A percentile compares a stretch with the other conserved stretches of the same genome.
These are phyloP conservation scores for Tragelaphus eurycerus DNA, from an alignment of 2,797 vertebrate species.

Conservation along the genomic window DNA sequence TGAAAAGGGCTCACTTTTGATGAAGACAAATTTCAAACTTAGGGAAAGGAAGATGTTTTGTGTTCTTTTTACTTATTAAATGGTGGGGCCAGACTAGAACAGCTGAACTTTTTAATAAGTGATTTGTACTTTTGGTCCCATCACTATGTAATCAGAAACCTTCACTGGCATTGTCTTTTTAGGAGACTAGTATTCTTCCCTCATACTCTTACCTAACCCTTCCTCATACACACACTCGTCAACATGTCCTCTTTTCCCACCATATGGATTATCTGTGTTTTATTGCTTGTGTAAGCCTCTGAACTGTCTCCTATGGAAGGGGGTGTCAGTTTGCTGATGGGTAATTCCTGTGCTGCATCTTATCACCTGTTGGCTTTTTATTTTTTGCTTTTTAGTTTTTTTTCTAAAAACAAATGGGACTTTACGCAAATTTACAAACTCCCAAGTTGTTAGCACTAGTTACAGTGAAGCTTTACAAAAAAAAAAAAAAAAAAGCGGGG, in stretches of 20 bases:
- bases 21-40: neutral
- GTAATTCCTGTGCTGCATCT: neutral
- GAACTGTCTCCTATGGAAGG: neutral
- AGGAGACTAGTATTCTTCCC: neutral
- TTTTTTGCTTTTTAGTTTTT: neutral
- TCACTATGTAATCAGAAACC: neutral
- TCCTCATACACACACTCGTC: neutral
- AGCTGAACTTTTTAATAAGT: neutral
- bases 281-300: neutral
- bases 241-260: neutral
- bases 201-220: neutral
- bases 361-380: neutral
- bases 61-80: conserved; percentile 11
- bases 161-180: neutral
- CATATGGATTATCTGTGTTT: neutral
- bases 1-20: neutral
- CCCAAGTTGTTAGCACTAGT: too few relatives aligned
- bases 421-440: too few relatives aligned
- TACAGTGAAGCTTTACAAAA: too few relatives aligned
- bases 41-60: neutral
- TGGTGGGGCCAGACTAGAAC: neutral
- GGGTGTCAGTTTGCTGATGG: neutral
- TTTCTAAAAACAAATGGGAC: too few relatives aligned
- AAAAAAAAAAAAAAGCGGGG: too few relatives aligned
- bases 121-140: neutral